Evolutionary conservation across 2,797 vertebrate species (phyloP).

Genomic region (Galaxias olidus): DNA sequence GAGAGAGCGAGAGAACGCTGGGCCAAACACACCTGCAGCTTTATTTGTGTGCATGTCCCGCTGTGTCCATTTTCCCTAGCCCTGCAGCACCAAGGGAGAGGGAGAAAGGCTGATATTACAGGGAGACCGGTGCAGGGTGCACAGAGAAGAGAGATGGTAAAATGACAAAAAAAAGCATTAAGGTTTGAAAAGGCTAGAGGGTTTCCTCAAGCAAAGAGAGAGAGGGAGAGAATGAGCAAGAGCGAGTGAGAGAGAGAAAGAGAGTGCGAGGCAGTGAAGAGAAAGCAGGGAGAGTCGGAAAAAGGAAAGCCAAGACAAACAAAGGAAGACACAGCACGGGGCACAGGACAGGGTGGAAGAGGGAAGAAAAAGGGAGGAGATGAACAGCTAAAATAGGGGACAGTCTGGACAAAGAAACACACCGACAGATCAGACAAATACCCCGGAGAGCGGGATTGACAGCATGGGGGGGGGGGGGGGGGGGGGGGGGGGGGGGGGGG

Average conservation of each 20-base stretch:
- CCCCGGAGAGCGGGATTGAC: background rate
- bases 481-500: background rate
- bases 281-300: background rate
- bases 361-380: slow-evolving; percentile 25
- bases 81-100: background rate
- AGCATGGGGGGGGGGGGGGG: background rate
- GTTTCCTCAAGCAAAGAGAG: slow-evolving; percentile 56
- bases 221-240: slow-evolving; percentile 53
- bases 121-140: slow-evolving; percentile 13
- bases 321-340: slow-evolving; percentile 33
- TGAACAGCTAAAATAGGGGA: slow-evolving; percentile 46
- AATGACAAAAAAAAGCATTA: background rate
- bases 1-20: slow-evolving; percentile 12
- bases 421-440: slow-evolving; percentile 1
- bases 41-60: background rate
- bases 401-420: slow-evolving; percentile 38
- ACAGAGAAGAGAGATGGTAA: background rate
- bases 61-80: background rate
- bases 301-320: slow-evolving; percentile 6
- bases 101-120: background rate
- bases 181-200: slow-evolving; percentile 12
- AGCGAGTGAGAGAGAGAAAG: background rate
- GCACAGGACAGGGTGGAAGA: slow-evolving; percentile 10
- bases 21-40: slow-evolving; percentile 16
- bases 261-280: background rate